Conservation (phyloP, 2,113 vertebrate species). For the Ptilorrhoa leucosticta region DNA sequence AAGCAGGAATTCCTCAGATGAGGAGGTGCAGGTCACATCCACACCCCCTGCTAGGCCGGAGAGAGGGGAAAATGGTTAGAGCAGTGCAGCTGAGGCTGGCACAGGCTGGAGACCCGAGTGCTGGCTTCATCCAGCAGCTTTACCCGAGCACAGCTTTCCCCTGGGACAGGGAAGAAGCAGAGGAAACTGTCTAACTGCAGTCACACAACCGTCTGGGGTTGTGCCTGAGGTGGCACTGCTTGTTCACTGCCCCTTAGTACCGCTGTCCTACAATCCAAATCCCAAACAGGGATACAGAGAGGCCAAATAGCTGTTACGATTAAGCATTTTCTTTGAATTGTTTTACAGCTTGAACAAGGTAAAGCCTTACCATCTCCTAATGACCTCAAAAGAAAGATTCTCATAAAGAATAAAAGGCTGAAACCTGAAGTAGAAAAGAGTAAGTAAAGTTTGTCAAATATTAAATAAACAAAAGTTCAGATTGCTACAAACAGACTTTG, state of each 20-base stretch:
- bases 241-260: not conserved
- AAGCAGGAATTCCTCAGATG: not conserved
- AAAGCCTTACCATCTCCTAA: constrained; percentile 89
- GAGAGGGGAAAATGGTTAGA: not conserved
- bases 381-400: constrained; percentile 95
- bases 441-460: constrained; percentile 66
- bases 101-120: not conserved
- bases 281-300: not conserved
- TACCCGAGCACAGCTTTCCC: not conserved
- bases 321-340: not conserved
- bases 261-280: not conserved
- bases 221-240: not conserved
- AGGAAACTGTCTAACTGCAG: not conserved
- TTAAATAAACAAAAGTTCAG: not conserved
- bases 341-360: constrained; percentile 85
- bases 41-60: not conserved
- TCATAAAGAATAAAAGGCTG: constrained; percentile 98
- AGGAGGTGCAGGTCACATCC: not conserved
- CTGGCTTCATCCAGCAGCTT: not conserved
- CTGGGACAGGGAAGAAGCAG: not conserved
- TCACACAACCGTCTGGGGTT: not conserved
- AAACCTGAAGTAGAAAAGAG: constrained; percentile 98
- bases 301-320: not conserved
- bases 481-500: not conserved
- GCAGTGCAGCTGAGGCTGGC: not conserved